Base-by-base conservation (phyloP, 2,797 vertebrate species). In the Distichodus sexfasciatus region DNA sequence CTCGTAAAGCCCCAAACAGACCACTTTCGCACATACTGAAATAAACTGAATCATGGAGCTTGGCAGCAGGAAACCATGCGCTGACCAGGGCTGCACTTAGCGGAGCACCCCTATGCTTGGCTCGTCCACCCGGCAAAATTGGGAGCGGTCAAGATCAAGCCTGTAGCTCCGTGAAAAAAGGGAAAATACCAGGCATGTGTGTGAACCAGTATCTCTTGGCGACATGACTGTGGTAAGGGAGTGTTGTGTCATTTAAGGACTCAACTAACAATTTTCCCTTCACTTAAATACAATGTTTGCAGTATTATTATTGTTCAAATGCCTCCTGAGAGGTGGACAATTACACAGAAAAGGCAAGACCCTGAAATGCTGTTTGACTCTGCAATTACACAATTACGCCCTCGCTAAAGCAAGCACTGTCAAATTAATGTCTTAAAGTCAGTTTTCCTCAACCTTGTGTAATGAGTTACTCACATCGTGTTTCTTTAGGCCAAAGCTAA, bases 71-170 rank as follows among this genome's bases (percentile, higher is more conserved):
- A 89, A 91, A 84, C 86, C 83, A 87, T 84, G 81, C 84, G 86
- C 80, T 87, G 83, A 90, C 87, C 87, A 79, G 82, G 80, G 79
- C 65, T 41, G 81, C 83, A 83, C 74, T 85, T 77, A 81, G 75
- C 36, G 60, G 74, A 66, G 81, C 81, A 79, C 81, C 82, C 84
- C 76, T 78, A 80, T 83, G 74, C 69, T n/a, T 82, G 78, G 79
- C 84, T 84, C 87, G 89, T 91, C 57, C 90, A 86, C 87, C 89
- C 87, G 84, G 84, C 86, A 84, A 88, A 88, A 90, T 89, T 90
- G 86, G 79, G 85, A 87, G 85, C 80, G 76, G 86, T 85, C 77
- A 80, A 84, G 80, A 87, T 89, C 80, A 85, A 85, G 85, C 80
- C 82, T 64, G 85, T 86, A 80, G 82, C 86, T 89, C 81, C 84